phyloP scores from a whole-genome alignment of 1,140 invertebrate species.

The Bradysia coprophila region DNA sequence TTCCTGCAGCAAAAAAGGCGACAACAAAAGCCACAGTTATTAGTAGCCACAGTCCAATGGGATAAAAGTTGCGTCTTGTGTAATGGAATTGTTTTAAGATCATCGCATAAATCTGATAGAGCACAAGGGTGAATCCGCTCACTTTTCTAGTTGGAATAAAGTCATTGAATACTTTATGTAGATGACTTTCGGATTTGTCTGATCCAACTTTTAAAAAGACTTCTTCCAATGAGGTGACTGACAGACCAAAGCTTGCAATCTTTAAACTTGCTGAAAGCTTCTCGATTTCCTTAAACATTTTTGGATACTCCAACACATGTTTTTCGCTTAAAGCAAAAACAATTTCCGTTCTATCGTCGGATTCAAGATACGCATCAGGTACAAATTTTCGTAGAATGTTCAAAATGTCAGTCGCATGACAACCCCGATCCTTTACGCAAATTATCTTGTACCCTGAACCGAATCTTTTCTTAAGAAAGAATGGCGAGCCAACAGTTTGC shows the following conservation, averaged over 20 bases:
- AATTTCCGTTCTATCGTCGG: constrained; percentile 16
- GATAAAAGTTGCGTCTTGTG: constrained; percentile 6
- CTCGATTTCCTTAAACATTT: constrained; percentile 17
- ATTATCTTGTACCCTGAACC: constrained; percentile 29
- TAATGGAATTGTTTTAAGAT: constrained; percentile 32
- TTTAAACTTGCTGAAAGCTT: constrained; percentile 8
- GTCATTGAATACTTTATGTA: not conserved
- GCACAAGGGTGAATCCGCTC: constrained; percentile 21
- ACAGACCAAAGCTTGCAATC: constrained; percentile 72
- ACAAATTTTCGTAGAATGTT: constrained; percentile 12
- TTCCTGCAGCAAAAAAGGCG: not conserved
- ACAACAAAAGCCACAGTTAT: not conserved
- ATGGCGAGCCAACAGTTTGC: constrained; percentile 63
- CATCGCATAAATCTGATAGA: constrained; percentile 35
- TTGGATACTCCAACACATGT: constrained; percentile 12
- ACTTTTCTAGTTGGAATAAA: not conserved
- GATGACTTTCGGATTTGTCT: constrained; percentile 5
- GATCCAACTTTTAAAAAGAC: constrained; percentile 42
- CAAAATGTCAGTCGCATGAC: constrained; percentile 11
- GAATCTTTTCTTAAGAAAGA: constrained; percentile 75
- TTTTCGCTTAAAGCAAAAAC: constrained; percentile 14
- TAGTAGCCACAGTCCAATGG: not conserved
- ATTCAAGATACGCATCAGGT: constrained; percentile 13
- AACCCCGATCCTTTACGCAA: constrained; percentile 15
- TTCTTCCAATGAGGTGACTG: constrained; percentile 87